Conservation (phyloP, 2,888 invertebrate species). For the Thumatha senex region DNA sequence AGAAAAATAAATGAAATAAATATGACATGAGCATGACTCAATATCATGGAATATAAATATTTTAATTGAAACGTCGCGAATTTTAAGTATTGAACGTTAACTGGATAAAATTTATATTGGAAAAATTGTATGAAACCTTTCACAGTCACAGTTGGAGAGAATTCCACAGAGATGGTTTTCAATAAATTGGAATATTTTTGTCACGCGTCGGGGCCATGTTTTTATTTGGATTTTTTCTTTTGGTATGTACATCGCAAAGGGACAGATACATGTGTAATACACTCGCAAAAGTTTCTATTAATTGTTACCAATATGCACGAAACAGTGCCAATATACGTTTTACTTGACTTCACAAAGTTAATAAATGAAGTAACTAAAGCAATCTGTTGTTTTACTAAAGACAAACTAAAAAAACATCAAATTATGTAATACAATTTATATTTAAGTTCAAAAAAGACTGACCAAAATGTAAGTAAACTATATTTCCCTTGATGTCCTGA, state of each 20-base stretch:
- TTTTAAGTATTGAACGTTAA: slow-evolving; percentile 21
- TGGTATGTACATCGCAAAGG: not conserved
- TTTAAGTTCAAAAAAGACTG: too few species aligned
- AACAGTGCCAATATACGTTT: too few species aligned
- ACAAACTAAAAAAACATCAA: too few species aligned
- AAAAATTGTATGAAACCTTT: slow-evolving; percentile 36
- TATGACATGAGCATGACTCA: not conserved
- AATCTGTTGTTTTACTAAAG: too few species aligned
- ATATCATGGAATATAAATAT: not conserved
- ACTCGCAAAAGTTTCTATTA: too few species aligned
- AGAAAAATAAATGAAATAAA: not conserved
- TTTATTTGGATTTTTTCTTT: slow-evolving; percentile 32
- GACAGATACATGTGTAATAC: too few species aligned
- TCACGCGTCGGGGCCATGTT: slow-evolving; percentile 33
- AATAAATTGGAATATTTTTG: slow-evolving; percentile 57
- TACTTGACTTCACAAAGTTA: too few species aligned
- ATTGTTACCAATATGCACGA: too few species aligned
- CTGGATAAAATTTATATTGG: slow-evolving; percentile 43
- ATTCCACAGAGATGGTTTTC: slow-evolving; percentile 39
- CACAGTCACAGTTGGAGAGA: slow-evolving; percentile 9
- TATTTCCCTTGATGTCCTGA: too few species aligned
- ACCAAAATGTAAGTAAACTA: too few species aligned
- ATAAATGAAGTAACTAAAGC: too few species aligned
- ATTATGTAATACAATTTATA: too few species aligned
- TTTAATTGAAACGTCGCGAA: slow-evolving; percentile 1